Evolutionary conservation across 2,888 invertebrate genomes (phyloP).

Genomic region (Papilio protenor): DNA sequence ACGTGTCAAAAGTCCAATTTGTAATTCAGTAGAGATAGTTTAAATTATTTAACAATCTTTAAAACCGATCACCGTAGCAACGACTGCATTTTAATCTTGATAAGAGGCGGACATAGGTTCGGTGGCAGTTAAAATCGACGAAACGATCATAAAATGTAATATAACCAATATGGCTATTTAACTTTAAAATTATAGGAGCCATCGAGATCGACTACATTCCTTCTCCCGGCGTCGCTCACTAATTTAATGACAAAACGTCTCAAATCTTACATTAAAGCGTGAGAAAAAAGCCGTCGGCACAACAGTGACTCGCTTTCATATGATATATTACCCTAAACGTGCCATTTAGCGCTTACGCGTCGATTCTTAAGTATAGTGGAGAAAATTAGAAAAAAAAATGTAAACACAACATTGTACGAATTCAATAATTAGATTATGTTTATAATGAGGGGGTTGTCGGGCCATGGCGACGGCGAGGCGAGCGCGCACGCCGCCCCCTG

Average conservation of each 20-base stretch:
- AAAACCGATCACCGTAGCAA: slow-evolving; percentile 4
- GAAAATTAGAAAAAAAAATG: slow-evolving; percentile 82
- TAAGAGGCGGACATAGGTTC: slow-evolving; percentile 15
- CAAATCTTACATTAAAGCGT: slow-evolving; percentile 58
- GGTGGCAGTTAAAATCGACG: slow-evolving; percentile 12
- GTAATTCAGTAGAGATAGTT: slow-evolving; percentile 17
- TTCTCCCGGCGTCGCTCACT: slow-evolving; percentile 29
- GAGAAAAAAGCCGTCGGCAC: slow-evolving; percentile 71
- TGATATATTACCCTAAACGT: slow-evolving; percentile 83
- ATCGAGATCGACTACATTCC: slow-evolving; percentile 17
- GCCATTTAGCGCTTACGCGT: slow-evolving; percentile 83
- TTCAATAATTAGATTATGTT: slow-evolving; percentile 84
- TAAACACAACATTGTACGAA: slow-evolving; percentile 84
- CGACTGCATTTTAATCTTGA: slow-evolving; percentile 10
- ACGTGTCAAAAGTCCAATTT: slow-evolving; percentile 10
- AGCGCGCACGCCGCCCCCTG: slow-evolving; percentile 72
- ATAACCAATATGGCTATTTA: slow-evolving; percentile 23
- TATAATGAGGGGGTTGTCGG: slow-evolving; percentile 78
- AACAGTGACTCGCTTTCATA: slow-evolving; percentile 76
- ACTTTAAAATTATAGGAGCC: slow-evolving; percentile 32
- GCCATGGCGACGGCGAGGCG: slow-evolving; percentile 78
- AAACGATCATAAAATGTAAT: slow-evolving; percentile 17
- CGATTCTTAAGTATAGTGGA: slow-evolving; percentile 82
- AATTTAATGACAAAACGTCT: slow-evolving; percentile 44
- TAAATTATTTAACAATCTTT: slow-evolving; percentile 10